These are phyloP conservation scores for Epirrhoe alternata DNA, from an alignment of 2,888 invertebrate species.

Conservation along the genomic window DNA sequence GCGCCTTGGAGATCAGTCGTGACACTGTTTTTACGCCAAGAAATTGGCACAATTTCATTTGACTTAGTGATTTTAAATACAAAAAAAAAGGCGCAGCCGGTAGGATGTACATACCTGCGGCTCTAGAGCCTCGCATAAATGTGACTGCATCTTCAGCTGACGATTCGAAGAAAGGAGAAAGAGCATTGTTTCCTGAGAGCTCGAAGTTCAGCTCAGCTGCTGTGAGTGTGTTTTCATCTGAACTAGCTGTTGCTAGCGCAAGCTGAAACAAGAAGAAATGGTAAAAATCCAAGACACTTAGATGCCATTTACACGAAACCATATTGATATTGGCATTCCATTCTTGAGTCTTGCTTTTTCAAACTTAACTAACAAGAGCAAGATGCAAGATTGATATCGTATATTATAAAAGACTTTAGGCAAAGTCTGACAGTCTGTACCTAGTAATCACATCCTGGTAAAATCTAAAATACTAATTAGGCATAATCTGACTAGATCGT, in stretches of 20 bases:
- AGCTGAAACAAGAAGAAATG: slow-evolving; percentile 58
- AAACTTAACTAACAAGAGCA: no score
- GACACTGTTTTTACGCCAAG: no score
- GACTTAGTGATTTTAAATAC: no score
- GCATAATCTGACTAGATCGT: not conserved
- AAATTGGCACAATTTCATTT: no score
- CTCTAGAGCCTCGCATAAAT: slow-evolving; percentile 77
- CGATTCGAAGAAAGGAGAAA: slow-evolving; percentile 74
- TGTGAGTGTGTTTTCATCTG: slow-evolving; percentile 74
- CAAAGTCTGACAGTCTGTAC: no score
- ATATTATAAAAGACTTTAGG: no score
- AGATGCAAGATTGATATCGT: no score
- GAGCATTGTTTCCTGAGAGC: slow-evolving; percentile 68
- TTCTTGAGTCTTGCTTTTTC: no score
- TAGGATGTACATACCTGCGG: slow-evolving; percentile 57
- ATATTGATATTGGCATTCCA: no score
- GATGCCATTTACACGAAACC: no score
- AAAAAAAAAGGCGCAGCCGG: not conserved
- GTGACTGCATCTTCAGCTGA: slow-evolving; percentile 71
- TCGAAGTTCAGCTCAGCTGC: slow-evolving; percentile 77
- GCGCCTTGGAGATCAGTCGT: no score
- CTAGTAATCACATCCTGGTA: no score
- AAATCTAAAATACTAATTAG: not conserved
- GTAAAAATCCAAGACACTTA: not conserved
- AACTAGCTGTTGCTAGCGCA: slow-evolving; percentile 83